Evolutionary conservation across 2,888 invertebrate species (phyloP), one percentile per base, ranked within the genome.

Genomic region (Abrostola triplasia): DNA sequence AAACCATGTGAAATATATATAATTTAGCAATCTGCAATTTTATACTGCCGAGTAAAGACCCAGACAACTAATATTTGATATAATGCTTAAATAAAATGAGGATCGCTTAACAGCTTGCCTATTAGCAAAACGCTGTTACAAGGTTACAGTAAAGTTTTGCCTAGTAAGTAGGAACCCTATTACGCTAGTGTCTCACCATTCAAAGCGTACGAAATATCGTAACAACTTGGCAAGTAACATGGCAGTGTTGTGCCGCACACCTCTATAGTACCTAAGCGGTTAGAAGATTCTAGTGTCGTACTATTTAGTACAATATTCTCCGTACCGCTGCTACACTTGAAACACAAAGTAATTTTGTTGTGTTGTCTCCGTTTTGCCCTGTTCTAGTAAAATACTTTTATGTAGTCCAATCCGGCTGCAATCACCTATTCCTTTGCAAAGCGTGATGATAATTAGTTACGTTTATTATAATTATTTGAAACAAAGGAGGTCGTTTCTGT

Each of bases 121-220:
- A 12, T 13, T 44, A 44, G 9, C 13, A 44, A 44, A 44, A 13
- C 13, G 13, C 8, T 13, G 13, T 7, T 13, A 44, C 44, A 13
- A 44, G 12, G 12, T 44, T 44, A 44, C 13, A 13, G 13, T 13
- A 44, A 8, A 44, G 12, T 44, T 10, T 8, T 24, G 4, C 9
- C 4, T 47, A 13, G 10, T 8, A 24, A 24, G 24, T 24, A 24
- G n/a, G n/a, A n/a, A 24, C 24, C 4, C 24, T 24, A 24, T 4
- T 24, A 24, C 24, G 1, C 24, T 24, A 13, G 44, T 47, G 13
- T 47, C 24, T 13, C 9, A 47, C 9, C 9, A 24, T 8, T 13
- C 24, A 8, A 47, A 47, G 44, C 10, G 44, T 47, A 24, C 44
- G 44, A 13, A 47, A 47, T 47, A 47, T 47, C 44, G 44, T 47